Conservation (phyloP, 2,888 invertebrate genomes). For the Steinernema carpocapsae region DNA sequence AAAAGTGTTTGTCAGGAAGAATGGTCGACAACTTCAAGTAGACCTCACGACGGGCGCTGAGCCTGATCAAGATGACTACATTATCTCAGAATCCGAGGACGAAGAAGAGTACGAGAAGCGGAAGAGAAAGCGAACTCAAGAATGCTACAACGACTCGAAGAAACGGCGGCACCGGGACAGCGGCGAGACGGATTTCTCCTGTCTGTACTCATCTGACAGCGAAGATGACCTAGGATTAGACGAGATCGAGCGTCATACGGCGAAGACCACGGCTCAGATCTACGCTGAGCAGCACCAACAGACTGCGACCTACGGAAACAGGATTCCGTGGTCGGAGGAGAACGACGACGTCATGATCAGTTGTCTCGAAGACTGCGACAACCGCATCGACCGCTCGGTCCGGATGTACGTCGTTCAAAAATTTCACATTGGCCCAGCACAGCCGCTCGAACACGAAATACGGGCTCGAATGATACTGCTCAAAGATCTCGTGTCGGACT, state of each 20-base stretch:
- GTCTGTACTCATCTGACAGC: too few species aligned
- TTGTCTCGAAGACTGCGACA: background rate
- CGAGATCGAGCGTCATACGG: background rate
- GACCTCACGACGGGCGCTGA: background rate
- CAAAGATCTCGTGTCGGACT: slow-evolving; percentile 5
- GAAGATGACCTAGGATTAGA: background rate
- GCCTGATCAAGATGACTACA: background rate
- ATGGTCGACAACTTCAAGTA: slow-evolving; percentile 19
- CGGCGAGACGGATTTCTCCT: background rate
- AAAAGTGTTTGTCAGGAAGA: background rate
- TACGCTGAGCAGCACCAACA: slow-evolving; percentile 10
- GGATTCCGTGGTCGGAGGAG: slow-evolving; percentile 22
- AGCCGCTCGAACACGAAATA: background rate
- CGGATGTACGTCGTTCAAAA: background rate
- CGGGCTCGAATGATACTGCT: background rate
- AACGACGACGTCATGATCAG: slow-evolving; percentile 29
- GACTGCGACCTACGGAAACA: slow-evolving; percentile 17
- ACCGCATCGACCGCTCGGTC: background rate
- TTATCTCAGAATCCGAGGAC: background rate
- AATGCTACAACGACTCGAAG: background rate
- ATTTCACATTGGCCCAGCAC: background rate
- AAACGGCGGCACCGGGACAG: background rate
- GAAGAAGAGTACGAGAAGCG: too few species aligned
- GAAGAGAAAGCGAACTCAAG: background rate
- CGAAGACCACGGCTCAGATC: background rate